A percentile compares a stretch with the other conserved stretches of the same genome.
Evolutionary conservation across 2,888 invertebrate species (phyloP).

Genomic region (Lithosia quadra): DNA sequence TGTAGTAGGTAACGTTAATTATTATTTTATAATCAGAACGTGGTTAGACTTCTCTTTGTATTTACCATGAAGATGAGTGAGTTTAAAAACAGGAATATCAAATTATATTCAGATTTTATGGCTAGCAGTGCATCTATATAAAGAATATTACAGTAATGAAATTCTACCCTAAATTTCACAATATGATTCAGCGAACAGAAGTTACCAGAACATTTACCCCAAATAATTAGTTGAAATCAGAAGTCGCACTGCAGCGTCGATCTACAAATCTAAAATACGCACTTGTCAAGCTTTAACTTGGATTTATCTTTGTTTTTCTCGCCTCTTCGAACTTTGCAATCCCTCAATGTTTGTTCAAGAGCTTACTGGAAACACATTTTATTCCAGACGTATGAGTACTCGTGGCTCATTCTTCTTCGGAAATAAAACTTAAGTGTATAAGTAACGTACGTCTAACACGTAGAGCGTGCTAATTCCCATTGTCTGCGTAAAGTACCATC

Average conservation of each 20-base stretch:
- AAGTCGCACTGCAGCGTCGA: slow-evolving; percentile 49
- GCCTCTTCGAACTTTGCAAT: slow-evolving; percentile 69
- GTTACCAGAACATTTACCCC: slow-evolving; percentile 53
- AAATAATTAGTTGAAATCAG: slow-evolving; percentile 69
- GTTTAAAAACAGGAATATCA: too few species aligned
- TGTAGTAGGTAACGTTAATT: too few species aligned
- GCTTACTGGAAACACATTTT: slow-evolving; percentile 70
- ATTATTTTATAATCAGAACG: too few species aligned
- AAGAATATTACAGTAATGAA: background rate
- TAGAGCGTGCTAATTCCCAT: slow-evolving; percentile 77
- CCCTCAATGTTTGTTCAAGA: slow-evolving; percentile 77
- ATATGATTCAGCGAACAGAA: background rate
- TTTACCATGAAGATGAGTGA: too few species aligned
- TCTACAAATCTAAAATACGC: slow-evolving; percentile 65
- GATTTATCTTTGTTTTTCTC: slow-evolving; percentile 84
- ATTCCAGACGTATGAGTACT: slow-evolving; percentile 52
- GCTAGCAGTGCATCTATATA: background rate
- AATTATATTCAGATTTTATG: background rate
- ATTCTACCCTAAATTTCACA: slow-evolving; percentile 5
- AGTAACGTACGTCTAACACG: slow-evolving; percentile 67
- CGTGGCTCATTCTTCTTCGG: slow-evolving; percentile 40
- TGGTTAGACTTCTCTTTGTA: too few species aligned
- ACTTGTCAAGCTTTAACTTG: slow-evolving; percentile 71
- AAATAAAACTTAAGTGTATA: slow-evolving; percentile 33
- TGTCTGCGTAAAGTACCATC: slow-evolving; percentile 77